Percentiles rank a stretch among this genome's conserved stretches.
These are phyloP conservation scores for Ailurus styani DNA, from an alignment of 2,113 vertebrate genomes.

Conservation along the genomic window DNA sequence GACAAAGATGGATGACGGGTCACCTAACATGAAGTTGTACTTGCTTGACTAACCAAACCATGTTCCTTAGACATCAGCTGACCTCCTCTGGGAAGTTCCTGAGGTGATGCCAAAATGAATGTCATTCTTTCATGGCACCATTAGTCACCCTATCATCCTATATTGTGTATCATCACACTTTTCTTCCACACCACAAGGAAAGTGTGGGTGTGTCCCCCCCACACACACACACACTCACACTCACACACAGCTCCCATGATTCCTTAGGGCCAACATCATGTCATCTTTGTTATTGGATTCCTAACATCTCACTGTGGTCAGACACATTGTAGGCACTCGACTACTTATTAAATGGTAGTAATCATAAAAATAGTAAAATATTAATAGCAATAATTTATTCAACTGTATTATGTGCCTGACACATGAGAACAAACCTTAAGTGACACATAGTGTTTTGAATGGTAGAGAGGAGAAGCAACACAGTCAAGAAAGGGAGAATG, in stretches of 20 bases:
- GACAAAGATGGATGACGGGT: accelerated
- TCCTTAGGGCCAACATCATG: neutral
- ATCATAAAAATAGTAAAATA: neutral
- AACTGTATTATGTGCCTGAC: neutral
- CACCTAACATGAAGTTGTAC: neutral
- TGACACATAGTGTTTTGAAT: neutral
- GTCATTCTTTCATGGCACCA: accelerated
- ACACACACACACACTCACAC: neutral
- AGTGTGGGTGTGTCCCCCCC: too few species aligned
- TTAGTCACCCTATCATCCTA: neutral
- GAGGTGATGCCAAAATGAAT: accelerated
- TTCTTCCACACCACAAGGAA: too few species aligned
- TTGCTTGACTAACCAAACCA: neutral
- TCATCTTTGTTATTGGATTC: neutral
- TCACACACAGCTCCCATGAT: neutral
- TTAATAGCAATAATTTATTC: neutral
- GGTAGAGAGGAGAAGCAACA: neutral
- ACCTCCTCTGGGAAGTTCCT: neutral
- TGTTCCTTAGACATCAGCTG: neutral
- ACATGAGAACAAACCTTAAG: neutral
- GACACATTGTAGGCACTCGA: neutral
- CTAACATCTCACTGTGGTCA: neutral
- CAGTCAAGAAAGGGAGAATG: neutral
- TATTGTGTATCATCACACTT: too few species aligned
- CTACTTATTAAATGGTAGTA: neutral